These are phyloP conservation scores for Macroglossus sobrinus DNA, from an alignment of 2,113 vertebrate genomes.

Conservation along the genomic window DNA sequence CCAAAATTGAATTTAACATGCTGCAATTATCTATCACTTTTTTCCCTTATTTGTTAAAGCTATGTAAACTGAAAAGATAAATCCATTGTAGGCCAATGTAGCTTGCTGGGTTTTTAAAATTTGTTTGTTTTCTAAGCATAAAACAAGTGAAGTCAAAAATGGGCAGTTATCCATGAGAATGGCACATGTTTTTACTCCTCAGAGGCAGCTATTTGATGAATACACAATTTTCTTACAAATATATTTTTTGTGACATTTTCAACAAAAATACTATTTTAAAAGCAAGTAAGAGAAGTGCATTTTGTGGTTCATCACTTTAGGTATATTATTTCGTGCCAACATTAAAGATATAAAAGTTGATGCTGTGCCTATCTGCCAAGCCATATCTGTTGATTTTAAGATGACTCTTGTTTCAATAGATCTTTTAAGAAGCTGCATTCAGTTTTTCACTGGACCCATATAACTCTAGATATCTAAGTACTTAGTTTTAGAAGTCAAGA, in stretches of 20 bases:
- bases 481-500: slow-evolving; percentile 47
- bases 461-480: slow-evolving; percentile 46
- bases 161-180: slow-evolving; percentile 31
- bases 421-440: slow-evolving; percentile 38
- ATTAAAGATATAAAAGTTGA: slow-evolving; percentile 50
- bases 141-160: slow-evolving; percentile 43
- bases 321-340: slow-evolving; percentile 43
- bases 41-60: not conserved
- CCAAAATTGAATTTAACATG: not conserved
- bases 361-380: slow-evolving; percentile 2
- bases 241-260: slow-evolving; percentile 39
- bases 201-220: slow-evolving; percentile 21
- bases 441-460: slow-evolving; percentile 33
- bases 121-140: not conserved
- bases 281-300: not conserved
- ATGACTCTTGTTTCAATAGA: slow-evolving; percentile 57
- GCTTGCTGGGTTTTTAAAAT: not conserved
- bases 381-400: slow-evolving; percentile 44
- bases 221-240: slow-evolving; percentile 46
- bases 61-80: not conserved
- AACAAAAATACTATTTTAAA: slow-evolving; percentile 40
- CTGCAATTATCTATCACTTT: not conserved
- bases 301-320: slow-evolving; percentile 30
- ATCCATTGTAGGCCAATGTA: not conserved
- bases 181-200: not conserved